Evolutionary conservation across 1,140 invertebrate species (phyloP), one percentile per base, ranked within the genome.

Genomic region (Bombus waltoni): DNA sequence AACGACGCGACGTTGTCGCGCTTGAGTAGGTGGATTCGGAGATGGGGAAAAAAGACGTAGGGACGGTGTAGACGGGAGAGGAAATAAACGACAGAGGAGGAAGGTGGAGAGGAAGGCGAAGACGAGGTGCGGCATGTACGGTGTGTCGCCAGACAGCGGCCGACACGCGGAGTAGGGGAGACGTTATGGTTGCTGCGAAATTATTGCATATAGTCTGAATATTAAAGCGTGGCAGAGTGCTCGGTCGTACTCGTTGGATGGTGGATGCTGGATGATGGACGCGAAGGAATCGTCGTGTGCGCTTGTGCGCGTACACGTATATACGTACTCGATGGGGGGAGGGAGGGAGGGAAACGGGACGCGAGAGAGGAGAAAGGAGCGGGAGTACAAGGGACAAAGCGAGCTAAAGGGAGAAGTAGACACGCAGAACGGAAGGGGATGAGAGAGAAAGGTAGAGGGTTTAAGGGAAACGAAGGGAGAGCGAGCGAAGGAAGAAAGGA

Each of bases 121-220:
- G 86, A 85, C 47, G 87, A 66, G 47, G 73, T 84, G 28, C 8
- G 22, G 78, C 71, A 44, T 59, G 86, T 83, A 78, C 57, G n/a
- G 38, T 42, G 11, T 71, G 70, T 71, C 71, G 71, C 42, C 8
- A 10, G 71, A 44, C n/a, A 73, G 42, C 70, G 70, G 40, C 1
- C 9, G 15, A 57, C 47, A 8, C 38, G 35, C 13, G 11, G 22
- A 25, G 38, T 53, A 82, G 81, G 42, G 87, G 80, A 62, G 68
- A 92, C 88, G 92, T 93, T 94, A 93, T 93, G 93, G 90, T 93
- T 92, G 92, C 91, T 91, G 91, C 92, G 92, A 94, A 95, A 95
- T 95, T 95, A 95, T 95, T 94, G 94, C 95, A 94, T 95, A 95
- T 95, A 95, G 94, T 94, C 92, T 95, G 94, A 95, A 95, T 95